Evolutionary conservation across 2,888 invertebrate species (phyloP).

Genomic region (Sesia apiformis): DNA sequence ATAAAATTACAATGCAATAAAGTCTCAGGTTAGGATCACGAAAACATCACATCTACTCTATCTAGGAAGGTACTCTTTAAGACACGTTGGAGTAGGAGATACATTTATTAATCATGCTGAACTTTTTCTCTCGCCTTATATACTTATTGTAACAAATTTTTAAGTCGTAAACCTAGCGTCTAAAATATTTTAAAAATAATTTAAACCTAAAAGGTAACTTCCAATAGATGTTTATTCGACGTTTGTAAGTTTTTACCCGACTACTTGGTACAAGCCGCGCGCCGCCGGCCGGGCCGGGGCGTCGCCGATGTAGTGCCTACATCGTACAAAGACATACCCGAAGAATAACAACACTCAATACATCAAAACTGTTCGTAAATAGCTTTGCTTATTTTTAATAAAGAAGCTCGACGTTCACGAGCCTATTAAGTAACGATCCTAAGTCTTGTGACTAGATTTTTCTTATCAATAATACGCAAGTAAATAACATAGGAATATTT

Average conservation of each 20-base stretch:
- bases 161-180: slow-evolving; percentile 57
- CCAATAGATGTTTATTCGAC: slow-evolving; percentile 30
- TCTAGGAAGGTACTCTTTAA: slow-evolving; percentile 66
- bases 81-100: slow-evolving; percentile 56
- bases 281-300: no score
- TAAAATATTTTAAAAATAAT: slow-evolving; percentile 58
- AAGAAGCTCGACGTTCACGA: slow-evolving; percentile 60
- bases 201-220: slow-evolving; percentile 72
- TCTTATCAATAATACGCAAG: slow-evolving; percentile 67
- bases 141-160: slow-evolving; percentile 50
- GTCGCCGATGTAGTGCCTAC: no score
- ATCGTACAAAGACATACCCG: no score
- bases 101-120: slow-evolving; percentile 50
- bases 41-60: slow-evolving; percentile 38
- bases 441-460: slow-evolving; percentile 74
- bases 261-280: no score
- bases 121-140: slow-evolving; percentile 61
- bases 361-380: not conserved
- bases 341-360: not conserved
- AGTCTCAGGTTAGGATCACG: slow-evolving; percentile 10
- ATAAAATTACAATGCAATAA: no score
- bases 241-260: no score
- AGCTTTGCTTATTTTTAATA: slow-evolving; percentile 18
- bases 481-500: slow-evolving; percentile 74
- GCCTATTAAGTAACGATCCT: slow-evolving; percentile 63